A percentile compares a stretch with the other conserved stretches of the same genome.
Conservation (phyloP, 2,888 invertebrate genomes). For the Drosophila ezoana region DNA sequence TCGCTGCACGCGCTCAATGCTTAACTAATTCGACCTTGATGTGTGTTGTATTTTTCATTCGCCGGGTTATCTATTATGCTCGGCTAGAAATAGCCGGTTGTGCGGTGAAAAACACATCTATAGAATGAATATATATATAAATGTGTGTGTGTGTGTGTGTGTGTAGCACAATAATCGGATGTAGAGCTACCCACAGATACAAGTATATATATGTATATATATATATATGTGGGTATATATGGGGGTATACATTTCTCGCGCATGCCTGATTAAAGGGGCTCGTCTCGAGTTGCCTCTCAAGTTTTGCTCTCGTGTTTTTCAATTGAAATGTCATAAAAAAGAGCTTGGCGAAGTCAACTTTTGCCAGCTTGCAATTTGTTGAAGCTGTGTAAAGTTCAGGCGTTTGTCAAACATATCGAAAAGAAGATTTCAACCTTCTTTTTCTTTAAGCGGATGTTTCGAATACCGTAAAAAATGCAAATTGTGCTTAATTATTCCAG, state of each 20-base stretch:
- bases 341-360: background rate
- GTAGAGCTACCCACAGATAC: background rate
- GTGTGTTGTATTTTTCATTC: slow-evolving; percentile 34
- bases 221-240: background rate
- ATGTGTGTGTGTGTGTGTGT: background rate
- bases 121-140: no score
- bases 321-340: background rate
- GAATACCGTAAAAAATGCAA: slow-evolving; percentile 11
- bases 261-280: slow-evolving; percentile 44
- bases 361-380: background rate
- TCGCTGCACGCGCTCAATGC: slow-evolving; percentile 54
- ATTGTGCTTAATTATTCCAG: slow-evolving; percentile 12
- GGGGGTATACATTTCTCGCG: background rate
- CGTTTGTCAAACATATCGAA: slow-evolving; percentile 2
- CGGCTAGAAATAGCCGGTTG: slow-evolving; percentile 56
- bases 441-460: slow-evolving; percentile 16
- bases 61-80: slow-evolving; percentile 56
- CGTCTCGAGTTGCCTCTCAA: slow-evolving; percentile 48
- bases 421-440: background rate
- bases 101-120: slow-evolving; percentile 4
- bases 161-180: background rate
- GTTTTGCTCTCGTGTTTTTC: slow-evolving; percentile 2
- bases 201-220: background rate
- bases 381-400: background rate
- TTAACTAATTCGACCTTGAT: slow-evolving; percentile 76